A percentile compares a stretch with the other conserved stretches of the same genome.
Conservation (phyloP, 2,888 invertebrate species). For the Falcaria lacertinaria region DNA sequence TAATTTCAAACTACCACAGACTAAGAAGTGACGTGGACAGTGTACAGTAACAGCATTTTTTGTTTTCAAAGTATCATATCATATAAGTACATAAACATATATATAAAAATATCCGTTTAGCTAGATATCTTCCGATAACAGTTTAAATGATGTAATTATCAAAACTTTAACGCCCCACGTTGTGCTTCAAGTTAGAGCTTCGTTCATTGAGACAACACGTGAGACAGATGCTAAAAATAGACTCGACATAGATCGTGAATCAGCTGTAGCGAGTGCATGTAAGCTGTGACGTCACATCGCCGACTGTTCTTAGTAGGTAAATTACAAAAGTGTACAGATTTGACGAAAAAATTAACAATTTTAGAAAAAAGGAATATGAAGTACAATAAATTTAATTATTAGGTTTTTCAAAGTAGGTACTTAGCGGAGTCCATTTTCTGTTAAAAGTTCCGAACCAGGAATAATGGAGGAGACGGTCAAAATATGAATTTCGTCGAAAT, state of each 20-base stretch:
- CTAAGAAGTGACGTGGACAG: no score
- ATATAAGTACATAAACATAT: no score
- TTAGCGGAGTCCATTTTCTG: background rate
- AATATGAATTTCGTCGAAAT: background rate
- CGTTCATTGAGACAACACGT: conserved; percentile 38
- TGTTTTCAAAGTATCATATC: no score
- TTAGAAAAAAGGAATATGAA: conserved; percentile 21
- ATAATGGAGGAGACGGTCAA: background rate
- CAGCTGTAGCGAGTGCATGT: conserved; percentile 54
- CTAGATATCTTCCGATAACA: no score
- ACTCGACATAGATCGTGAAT: conserved; percentile 47
- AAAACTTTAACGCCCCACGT: background rate
- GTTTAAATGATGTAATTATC: no score
- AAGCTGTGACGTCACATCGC: conserved; percentile 22
- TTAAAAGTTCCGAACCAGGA: background rate
- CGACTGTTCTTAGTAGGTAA: conserved; percentile 16
- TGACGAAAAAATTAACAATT: conserved; percentile 32
- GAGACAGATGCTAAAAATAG: conserved; percentile 56
- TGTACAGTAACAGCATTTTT: no score
- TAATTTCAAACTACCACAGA: no score
- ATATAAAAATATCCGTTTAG: no score
- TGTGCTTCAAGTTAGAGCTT: conserved; percentile 20
- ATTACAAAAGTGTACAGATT: conserved; percentile 25
- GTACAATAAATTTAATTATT: conserved; percentile 18
- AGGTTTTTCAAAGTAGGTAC: conserved; percentile 11